phyloP scores from a whole-genome alignment of 2,113 vertebrate species.

The Oryzias javanicus region DNA sequence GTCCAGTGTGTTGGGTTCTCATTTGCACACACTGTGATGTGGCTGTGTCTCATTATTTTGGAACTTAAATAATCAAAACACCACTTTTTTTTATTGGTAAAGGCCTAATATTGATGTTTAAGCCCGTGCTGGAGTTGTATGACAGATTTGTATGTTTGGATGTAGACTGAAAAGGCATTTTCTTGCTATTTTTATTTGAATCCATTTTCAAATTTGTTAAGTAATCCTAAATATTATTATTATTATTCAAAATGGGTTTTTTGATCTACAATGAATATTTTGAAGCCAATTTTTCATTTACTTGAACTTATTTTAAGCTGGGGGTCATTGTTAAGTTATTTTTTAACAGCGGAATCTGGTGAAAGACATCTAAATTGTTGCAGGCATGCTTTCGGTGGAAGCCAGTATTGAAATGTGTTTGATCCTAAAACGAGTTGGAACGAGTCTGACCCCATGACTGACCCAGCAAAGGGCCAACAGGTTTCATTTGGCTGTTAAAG shows the following conservation, averaged over 20 bases:
- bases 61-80: no score
- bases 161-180: slow-evolving; percentile 35
- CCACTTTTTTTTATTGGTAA: no score
- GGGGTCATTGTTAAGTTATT: not conserved
- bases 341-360: not conserved
- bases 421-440: slow-evolving; percentile 73
- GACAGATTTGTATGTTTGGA: slow-evolving; percentile 10
- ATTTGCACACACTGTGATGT: slow-evolving; percentile 13
- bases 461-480: slow-evolving; percentile 74
- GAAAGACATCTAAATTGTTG: slow-evolving; percentile 6
- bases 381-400: slow-evolving; percentile 26
- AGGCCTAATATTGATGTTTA: no score
- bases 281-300: no score
- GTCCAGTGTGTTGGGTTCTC: slow-evolving; percentile 28
- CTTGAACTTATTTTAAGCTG: no score
- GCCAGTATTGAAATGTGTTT: slow-evolving; percentile 68
- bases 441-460: slow-evolving; percentile 71
- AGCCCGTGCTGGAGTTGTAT: no score
- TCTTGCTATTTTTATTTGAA: no score
- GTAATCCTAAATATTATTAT: no score
- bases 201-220: no score
- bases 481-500: slow-evolving; percentile 78
- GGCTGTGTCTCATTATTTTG: not conserved
- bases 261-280: no score
- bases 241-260: no score